Percentiles rank a stretch among this genome's conserved stretches.
Conservation (phyloP, 2,888 invertebrate species). For the Drosophila monieri region DNA sequence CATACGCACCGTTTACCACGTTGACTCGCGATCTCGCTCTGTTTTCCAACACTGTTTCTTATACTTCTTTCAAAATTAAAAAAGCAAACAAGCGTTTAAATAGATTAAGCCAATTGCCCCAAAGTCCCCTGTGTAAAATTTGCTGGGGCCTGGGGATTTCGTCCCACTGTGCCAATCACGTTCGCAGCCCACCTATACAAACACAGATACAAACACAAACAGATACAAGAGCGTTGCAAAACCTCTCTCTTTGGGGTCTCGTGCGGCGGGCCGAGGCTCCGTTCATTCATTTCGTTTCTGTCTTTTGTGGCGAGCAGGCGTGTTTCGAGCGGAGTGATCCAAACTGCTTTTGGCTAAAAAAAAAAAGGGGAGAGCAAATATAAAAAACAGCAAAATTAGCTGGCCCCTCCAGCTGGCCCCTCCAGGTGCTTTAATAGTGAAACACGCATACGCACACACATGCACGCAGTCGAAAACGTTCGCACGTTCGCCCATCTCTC, state of each 20-base stretch:
- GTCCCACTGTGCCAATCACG: slow-evolving; percentile 71
- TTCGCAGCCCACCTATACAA: slow-evolving; percentile 54
- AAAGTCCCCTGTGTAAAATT: slow-evolving; percentile 4
- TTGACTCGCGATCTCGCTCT: too few relatives aligned
- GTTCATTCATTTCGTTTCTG: slow-evolving; percentile 83
- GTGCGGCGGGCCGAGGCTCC: slow-evolving; percentile 71
- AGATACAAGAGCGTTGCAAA: too few relatives aligned
- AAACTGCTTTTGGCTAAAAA: slow-evolving; percentile 28
- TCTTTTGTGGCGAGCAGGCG: slow-evolving; percentile 74
- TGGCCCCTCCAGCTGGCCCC: slow-evolving; percentile 4
- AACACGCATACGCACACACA: slow-evolving; percentile 35
- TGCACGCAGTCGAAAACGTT: slow-evolving; percentile 16
- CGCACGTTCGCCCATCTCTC: slow-evolving; percentile 18
- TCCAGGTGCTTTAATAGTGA: slow-evolving; percentile 43
- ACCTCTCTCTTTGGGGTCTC: slow-evolving; percentile 36
- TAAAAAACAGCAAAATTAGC: slow-evolving; percentile 51
- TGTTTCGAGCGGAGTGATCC: slow-evolving; percentile 21
- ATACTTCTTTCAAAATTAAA: not conserved
- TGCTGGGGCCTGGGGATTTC: slow-evolving; percentile 5
- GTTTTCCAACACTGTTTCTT: not conserved
- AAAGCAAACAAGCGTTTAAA: slow-evolving; percentile 1
- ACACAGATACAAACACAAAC: too few relatives aligned
- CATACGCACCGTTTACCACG: not conserved
- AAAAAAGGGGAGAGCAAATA: slow-evolving; percentile 50
- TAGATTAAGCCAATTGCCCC: slow-evolving; percentile 4